Evolutionary conservation across 2,888 invertebrate species (phyloP), one percentile per base, ranked within the genome.

Genomic region (Oxytorus armatus): DNA sequence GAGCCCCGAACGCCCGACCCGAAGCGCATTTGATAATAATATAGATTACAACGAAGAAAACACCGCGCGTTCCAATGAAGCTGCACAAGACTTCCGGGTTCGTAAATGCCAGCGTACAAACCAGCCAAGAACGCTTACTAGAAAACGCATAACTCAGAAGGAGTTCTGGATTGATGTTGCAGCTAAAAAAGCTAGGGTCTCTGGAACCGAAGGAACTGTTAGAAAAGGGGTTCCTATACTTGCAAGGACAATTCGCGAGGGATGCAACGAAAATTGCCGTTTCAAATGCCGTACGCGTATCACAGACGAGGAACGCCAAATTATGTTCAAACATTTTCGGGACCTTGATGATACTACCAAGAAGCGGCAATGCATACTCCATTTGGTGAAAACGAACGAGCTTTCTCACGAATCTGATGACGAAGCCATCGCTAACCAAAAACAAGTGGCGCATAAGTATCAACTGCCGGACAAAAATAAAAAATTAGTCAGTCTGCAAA

Each of bases 181-280:
- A 23, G 51, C 51, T 3, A 51, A 51, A 51, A 51, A 3, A 51
- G 21, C 11, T 2, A 49, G 49, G 49, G 49, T 3, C 21, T 11
- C 49, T 49, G 21, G 49, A 49, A 49, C 21, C 49, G 21, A 49
- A 21, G 21, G 47, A 49, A 49, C 18, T 49, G 21, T 16, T 5
- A 49, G 47, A 21, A 49, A 53, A 14, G 53, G 53, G 14, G 25
- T 53, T 29, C 29, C 53, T 53, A 53, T 53, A 53, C 29, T 53
- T 14, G 53, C 53, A 1, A 53, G 3, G 25, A 5, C 11, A 7
- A 29, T 53, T n/a, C 53, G 53, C n/a, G 53, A 53, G 29, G 53
- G 53, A n/a, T 53, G 53, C 53, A 53, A 14, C 14, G 53, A 53
- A 55, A 55, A 3, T 25, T 29, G 55, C 55, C 55, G 55, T 14